phyloP scores from a whole-genome alignment of 2,113 vertebrate genomes.

The Erythrocercus mccallii region DNA sequence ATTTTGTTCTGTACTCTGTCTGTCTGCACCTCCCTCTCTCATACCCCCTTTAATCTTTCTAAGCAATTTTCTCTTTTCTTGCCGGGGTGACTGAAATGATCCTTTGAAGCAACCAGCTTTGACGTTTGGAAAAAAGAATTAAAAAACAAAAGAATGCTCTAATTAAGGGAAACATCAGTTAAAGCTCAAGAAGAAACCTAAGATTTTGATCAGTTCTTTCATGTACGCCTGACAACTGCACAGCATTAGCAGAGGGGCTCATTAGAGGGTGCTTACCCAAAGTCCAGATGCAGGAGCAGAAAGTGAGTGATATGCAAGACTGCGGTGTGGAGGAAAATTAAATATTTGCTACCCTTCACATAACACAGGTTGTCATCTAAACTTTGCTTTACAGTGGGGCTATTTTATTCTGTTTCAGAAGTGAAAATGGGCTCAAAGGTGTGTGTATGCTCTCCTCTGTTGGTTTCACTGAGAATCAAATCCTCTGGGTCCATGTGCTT shows the following conservation, averaged over 20 bases:
- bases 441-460: background rate
- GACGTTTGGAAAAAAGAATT: background rate
- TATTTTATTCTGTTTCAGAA: background rate
- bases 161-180: slow-evolving; percentile 38
- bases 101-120: slow-evolving; percentile 49
- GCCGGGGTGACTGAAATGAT: slow-evolving; percentile 7
- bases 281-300: background rate
- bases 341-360: background rate
- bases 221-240: background rate
- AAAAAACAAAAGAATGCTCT: slow-evolving; percentile 5
- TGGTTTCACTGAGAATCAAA: background rate
- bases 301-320: background rate
- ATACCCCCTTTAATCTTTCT: background rate
- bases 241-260: background rate
- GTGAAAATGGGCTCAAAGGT: background rate
- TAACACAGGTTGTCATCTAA: background rate
- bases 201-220: slow-evolving; percentile 21
- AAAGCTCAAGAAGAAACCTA: background rate
- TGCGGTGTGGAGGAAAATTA: background rate
- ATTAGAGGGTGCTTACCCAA: background rate
- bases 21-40: background rate
- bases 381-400: background rate
- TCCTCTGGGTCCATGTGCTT: background rate
- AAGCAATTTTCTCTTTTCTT: slow-evolving; percentile 33
- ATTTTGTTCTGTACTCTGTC: background rate